Evolutionary conservation across 2,888 invertebrate genomes (phyloP).

Genomic region (Conus canariensis): DNA sequence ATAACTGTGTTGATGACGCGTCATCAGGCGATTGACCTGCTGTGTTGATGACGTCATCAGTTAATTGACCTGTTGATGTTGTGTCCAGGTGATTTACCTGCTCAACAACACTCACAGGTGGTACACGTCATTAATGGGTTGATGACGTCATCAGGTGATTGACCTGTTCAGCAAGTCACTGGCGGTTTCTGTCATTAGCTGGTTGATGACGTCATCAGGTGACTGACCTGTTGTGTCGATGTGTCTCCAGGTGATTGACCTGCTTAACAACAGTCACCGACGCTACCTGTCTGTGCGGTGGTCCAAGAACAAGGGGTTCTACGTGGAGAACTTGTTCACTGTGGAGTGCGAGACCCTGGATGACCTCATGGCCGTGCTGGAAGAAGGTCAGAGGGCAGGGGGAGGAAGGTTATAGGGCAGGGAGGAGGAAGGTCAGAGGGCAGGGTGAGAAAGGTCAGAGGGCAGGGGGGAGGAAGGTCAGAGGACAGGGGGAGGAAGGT

Average conservation of each 20-base stretch:
- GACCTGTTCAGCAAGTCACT: too few species aligned
- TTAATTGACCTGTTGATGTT: background rate
- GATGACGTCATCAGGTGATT: too few species aligned
- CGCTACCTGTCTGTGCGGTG: constrained; percentile 91
- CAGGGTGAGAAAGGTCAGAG: background rate
- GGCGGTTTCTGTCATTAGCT: too few species aligned
- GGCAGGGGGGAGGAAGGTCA: background rate
- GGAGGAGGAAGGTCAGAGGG: background rate
- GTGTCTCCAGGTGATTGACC: constrained; percentile 89
- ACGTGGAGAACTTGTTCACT: constrained; percentile 96
- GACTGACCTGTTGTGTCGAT: too few species aligned
- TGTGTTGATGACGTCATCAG: too few species aligned
- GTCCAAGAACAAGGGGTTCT: constrained; percentile 93
- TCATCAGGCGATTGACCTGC: too few species aligned
- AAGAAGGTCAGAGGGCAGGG: constrained; percentile 86
- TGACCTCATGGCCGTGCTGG: constrained; percentile 93
- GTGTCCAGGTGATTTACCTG: constrained; percentile 15
- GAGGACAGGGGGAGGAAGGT: background rate
- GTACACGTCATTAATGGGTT: too few species aligned
- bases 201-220: too few species aligned
- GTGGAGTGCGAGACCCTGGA: constrained; percentile 96
- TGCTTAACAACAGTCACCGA: constrained; percentile 91
- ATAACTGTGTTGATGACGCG: too few species aligned
- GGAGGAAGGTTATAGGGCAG: background rate
- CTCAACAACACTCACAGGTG: background rate